phyloP scores from a whole-genome alignment of 2,113 vertebrate species.

The Nesoenas mayeri region DNA sequence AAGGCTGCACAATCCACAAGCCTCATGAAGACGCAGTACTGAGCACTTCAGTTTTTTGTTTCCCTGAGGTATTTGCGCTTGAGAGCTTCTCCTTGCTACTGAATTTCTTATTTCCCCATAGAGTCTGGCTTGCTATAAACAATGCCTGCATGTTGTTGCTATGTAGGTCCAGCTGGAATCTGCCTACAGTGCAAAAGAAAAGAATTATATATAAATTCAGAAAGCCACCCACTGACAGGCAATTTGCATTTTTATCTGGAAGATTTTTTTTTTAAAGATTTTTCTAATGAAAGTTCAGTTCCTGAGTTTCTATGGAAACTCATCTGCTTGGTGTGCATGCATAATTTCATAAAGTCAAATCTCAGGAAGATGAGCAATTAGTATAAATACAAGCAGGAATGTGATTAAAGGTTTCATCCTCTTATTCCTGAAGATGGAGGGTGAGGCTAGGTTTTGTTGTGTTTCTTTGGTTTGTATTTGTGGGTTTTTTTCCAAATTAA shows the following conservation, averaged over 20 bases:
- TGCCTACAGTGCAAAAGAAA: slow-evolving; percentile 61
- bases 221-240: slow-evolving; percentile 71
- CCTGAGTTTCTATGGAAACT: slow-evolving; percentile 80
- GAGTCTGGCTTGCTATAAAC: slow-evolving; percentile 69
- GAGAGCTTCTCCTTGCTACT: slow-evolving; percentile 53
- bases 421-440: slow-evolving; percentile 1
- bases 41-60: slow-evolving; percentile 41
- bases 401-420: slow-evolving; percentile 47
- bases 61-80: slow-evolving; percentile 57
- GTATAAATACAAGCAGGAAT: slow-evolving; percentile 49
- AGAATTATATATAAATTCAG: slow-evolving; percentile 49
- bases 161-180: slow-evolving; percentile 66
- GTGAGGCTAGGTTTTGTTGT: not conserved
- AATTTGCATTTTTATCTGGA: slow-evolving; percentile 80
- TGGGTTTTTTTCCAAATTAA: not conserved
- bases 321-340: slow-evolving; percentile 69
- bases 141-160: slow-evolving; percentile 66
- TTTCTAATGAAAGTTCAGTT: slow-evolving; percentile 74
- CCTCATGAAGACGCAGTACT: not conserved
- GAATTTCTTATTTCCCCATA: slow-evolving; percentile 62
- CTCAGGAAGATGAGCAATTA: slow-evolving; percentile 70
- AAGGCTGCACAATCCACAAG: not conserved
- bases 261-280: slow-evolving; percentile 54
- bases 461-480: not conserved
- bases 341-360: slow-evolving; percentile 72